A percentile compares a stretch with the other conserved stretches of the same genome.
Evolutionary conservation across 1,140 invertebrate genomes (phyloP).

Genomic region (Panagrolaimus sp.): DNA sequence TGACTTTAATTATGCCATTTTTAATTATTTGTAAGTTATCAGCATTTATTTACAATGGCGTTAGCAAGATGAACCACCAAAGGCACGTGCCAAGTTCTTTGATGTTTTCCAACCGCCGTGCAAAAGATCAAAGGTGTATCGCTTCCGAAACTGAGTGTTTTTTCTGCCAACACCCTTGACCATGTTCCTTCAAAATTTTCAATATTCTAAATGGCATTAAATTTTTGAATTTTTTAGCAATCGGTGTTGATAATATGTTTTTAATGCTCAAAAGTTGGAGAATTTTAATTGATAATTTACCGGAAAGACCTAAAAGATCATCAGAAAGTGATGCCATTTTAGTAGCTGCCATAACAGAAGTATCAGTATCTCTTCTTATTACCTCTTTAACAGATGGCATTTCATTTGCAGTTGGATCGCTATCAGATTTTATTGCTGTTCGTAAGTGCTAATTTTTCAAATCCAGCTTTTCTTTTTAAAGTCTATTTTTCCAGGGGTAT

Average conservation of each 20-base stretch:
- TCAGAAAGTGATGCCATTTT: conserved; percentile 32
- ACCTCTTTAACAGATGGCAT: conserved; percentile 52
- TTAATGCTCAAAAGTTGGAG: conserved; percentile 52
- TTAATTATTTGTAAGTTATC: conserved; percentile 45
- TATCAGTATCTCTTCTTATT: conserved; percentile 47
- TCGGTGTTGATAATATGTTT: conserved; percentile 53
- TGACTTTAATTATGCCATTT: conserved; percentile 54
- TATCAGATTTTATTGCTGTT: conserved; percentile 51
- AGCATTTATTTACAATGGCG: no score
- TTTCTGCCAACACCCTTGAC: no score
- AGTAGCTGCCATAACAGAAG: conserved; percentile 43
- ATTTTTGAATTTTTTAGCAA: conserved; percentile 48
- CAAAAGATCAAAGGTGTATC: no score
- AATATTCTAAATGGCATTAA: no score
- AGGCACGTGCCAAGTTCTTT: no score
- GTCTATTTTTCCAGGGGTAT: no score
- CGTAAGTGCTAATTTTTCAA: conserved; percentile 30
- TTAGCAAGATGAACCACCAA: no score
- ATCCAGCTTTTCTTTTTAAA: no score
- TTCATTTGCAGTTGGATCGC: conserved; percentile 45
- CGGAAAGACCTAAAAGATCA: conserved; percentile 23
- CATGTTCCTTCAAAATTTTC: no score
- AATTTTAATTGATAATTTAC: conserved; percentile 22
- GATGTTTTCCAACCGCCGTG: no score
- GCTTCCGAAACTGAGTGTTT: no score